Evolutionary conservation across 2,888 invertebrate genomes (phyloP).

Genomic region (Erannis defoliaria): DNA sequence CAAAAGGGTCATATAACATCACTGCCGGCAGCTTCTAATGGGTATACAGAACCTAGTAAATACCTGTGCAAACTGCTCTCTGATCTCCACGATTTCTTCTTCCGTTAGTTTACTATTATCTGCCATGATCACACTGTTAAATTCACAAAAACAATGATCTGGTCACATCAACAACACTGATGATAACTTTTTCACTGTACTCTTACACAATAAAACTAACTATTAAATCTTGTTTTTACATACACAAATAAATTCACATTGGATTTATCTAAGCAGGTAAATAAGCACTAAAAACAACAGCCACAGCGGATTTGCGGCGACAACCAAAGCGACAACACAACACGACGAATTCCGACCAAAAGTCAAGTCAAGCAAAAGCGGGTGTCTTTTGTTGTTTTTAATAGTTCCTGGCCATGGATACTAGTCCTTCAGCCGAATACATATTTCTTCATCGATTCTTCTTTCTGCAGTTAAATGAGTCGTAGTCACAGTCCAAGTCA

Average conservation of each 20-base stretch:
- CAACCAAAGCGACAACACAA: constrained; percentile 28
- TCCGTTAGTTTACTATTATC: constrained; percentile 87
- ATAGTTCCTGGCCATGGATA: no score
- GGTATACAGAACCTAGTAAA: constrained; percentile 58
- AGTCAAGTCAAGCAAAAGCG: constrained; percentile 25
- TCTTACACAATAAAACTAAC: constrained; percentile 56
- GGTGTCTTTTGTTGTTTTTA: no score
- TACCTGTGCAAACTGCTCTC: constrained; percentile 92
- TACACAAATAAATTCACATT: constrained; percentile 24
- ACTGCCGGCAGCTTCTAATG: background rate
- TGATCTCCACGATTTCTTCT: constrained; percentile 91
- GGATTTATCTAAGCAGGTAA: constrained; percentile 23
- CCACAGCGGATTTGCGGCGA: constrained; percentile 12
- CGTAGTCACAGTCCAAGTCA: no score
- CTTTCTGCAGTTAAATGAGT: no score
- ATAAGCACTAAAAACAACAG: constrained; percentile 27
- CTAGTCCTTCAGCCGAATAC: no score
- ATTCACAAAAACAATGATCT: constrained; percentile 73
- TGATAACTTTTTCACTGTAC: constrained; percentile 56
- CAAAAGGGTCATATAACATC: background rate
- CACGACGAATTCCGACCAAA: no score
- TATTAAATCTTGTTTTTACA: constrained; percentile 44
- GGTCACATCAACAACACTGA: constrained; percentile 69
- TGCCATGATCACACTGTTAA: constrained; percentile 76
- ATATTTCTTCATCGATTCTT: no score